Evolutionary conservation across 2,888 invertebrate species (phyloP).

Genomic region (Lithophane leautieri): DNA sequence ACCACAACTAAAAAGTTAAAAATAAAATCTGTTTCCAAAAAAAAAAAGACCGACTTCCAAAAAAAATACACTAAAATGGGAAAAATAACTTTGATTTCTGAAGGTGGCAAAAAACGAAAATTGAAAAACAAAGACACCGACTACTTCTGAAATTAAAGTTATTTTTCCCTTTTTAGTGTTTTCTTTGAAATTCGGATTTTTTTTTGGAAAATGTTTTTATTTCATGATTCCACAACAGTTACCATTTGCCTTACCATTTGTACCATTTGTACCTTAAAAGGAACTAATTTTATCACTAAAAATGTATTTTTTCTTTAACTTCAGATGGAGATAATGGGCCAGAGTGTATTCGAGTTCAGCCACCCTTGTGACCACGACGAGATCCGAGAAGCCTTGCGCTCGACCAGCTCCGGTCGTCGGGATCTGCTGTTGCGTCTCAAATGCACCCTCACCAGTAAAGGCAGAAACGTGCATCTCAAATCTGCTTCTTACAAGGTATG

Average conservation of each 20-base stretch:
- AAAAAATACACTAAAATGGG: too few species aligned
- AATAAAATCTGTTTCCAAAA: too few species aligned
- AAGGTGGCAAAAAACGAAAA: too few species aligned
- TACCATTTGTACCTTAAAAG: too few species aligned
- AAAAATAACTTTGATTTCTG: too few species aligned
- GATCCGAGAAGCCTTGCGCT: slow-evolving; percentile 92
- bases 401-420: slow-evolving; percentile 84
- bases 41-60: too few species aligned
- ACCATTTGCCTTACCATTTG: background rate
- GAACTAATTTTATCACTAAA: background rate
- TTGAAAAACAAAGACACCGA: too few species aligned
- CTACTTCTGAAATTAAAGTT: too few species aligned
- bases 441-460: slow-evolving; percentile 98
- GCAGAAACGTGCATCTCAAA: slow-evolving; percentile 98
- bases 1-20: too few species aligned
- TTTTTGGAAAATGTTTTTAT: too few species aligned
- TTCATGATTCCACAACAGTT: background rate
- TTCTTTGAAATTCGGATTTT: too few species aligned
- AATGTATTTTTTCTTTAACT: slow-evolving; percentile 70
- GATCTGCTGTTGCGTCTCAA: slow-evolving; percentile 96
- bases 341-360: slow-evolving; percentile 97
- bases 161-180: too few species aligned
- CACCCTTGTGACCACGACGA: slow-evolving; percentile 99
- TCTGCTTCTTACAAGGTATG: slow-evolving; percentile 98
- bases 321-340: slow-evolving; percentile 98